Base-by-base conservation (phyloP, 2,888 invertebrate genomes). In the Latrodectus elegans region DNA sequence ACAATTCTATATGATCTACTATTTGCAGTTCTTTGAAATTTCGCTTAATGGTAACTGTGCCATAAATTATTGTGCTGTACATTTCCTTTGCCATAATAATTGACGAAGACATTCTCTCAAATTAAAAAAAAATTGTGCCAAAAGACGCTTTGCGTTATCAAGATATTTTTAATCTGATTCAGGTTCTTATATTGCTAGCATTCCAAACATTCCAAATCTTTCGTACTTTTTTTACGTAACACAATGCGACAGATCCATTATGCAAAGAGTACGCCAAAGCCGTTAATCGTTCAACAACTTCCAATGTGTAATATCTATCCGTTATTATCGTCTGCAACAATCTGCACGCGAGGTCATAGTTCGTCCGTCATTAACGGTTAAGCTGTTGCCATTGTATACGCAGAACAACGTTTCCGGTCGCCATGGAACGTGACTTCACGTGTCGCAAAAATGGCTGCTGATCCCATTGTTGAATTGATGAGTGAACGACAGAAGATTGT, bases 311-410 rank as follows among this genome's bases (percentile, higher is more conserved):
- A 49, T 70, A 55, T 72, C 51, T 65, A 51, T 71, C 22, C 51
- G 73, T 17, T 67, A 76, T 78, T 65, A 78, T 77, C 77, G 65
- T 84, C 72, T 68, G 73, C 64, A 26, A 11, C 22, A 49, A 71
- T 83, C 53, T 71, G 84, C 84, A 84, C 84, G 84, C 84, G 84
- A 84, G 84, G 77, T 78, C 84, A 52, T 60, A 55, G 73, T 74
- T 74, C 79, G 77, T 84, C 73, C 26, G 53, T 68, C 72, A 73
- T 84, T 75, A 67, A 78, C 84, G 72, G 84, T 72, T 71, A 78
- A 79, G 74, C 53, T 26, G 65, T 17, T 67, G 81, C 84, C 78
- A 84, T 84, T 84, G 84, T 84, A 17, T 55, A 55, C 51, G 22
- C 49, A 26, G 81, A 52, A 65, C 53, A 55, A 51, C 17, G 73